These are phyloP conservation scores for Eupithecia pulchellata DNA, from an alignment of 2,888 invertebrate species.

Conservation along the genomic window DNA sequence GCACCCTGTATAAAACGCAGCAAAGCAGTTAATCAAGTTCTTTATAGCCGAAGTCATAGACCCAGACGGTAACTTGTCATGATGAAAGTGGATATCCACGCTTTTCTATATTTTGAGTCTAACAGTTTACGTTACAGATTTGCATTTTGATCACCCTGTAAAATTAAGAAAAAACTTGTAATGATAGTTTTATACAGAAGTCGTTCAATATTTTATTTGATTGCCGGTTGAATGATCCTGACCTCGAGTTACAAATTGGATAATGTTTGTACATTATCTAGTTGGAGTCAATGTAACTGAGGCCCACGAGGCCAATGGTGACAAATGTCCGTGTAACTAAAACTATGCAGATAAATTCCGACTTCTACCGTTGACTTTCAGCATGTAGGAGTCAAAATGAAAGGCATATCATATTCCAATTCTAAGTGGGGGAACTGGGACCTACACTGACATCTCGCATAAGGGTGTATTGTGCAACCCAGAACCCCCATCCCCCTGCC, in stretches of 20 bases:
- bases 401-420: no score
- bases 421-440: no score
- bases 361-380: not conserved
- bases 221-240: constrained; percentile 23
- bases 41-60: constrained; percentile 57
- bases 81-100: constrained; percentile 42
- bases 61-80: constrained; percentile 41
- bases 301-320: constrained; percentile 14
- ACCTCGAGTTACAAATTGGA: constrained; percentile 36
- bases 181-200: constrained; percentile 30
- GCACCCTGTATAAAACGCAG: constrained; percentile 48
- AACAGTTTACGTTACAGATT: constrained; percentile 16
- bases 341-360: not conserved
- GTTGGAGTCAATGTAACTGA: constrained; percentile 24
- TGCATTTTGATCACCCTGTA: constrained; percentile 22
- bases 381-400: not conserved
- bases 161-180: constrained; percentile 22
- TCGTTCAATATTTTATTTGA: constrained; percentile 24
- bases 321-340: constrained; percentile 22
- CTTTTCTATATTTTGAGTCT: constrained; percentile 19
- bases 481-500: no score
- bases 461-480: no score
- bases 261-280: constrained; percentile 30
- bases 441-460: no score
- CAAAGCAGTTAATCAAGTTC: constrained; percentile 63